These are phyloP conservation scores for Orgyia antiqua DNA, from an alignment of 2,888 invertebrate species.

Conservation along the genomic window DNA sequence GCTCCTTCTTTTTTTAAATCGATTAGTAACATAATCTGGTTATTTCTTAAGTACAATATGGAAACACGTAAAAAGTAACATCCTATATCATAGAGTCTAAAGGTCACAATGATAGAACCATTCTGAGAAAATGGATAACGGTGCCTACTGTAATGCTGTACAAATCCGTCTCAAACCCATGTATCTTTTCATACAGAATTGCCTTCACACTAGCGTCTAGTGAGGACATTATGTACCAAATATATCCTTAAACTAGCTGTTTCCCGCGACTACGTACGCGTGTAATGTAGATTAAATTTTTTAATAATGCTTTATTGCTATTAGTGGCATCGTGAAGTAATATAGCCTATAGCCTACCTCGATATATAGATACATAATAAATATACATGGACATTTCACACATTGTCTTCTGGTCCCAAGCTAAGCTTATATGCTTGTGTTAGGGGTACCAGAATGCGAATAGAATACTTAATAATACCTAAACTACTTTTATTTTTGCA, in stretches of 20 bases:
- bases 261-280: no score
- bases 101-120: constrained; percentile 24
- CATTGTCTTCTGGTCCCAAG: no score
- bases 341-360: constrained; percentile 6
- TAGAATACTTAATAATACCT: constrained; percentile 39
- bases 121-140: constrained; percentile 27
- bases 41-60: no score
- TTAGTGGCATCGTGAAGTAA: not conserved
- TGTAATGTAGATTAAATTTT: not conserved
- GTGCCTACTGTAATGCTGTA: constrained; percentile 35
- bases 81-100: constrained; percentile 16
- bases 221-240: constrained; percentile 3
- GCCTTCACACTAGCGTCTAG: constrained; percentile 14
- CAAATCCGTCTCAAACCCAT: constrained; percentile 37
- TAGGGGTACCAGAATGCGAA: constrained; percentile 17
- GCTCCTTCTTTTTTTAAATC: no score
- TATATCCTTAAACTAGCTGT: constrained; percentile 13
- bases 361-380: constrained; percentile 18
- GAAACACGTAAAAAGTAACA: no score
- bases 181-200: constrained; percentile 28
- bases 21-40: no score
- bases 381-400: no score
- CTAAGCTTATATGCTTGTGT: no score
- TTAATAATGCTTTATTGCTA: no score
- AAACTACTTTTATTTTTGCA: no score